Evolutionary conservation across 1,140 invertebrate species (phyloP).

Genomic region (Drosophila subpulchrella): DNA sequence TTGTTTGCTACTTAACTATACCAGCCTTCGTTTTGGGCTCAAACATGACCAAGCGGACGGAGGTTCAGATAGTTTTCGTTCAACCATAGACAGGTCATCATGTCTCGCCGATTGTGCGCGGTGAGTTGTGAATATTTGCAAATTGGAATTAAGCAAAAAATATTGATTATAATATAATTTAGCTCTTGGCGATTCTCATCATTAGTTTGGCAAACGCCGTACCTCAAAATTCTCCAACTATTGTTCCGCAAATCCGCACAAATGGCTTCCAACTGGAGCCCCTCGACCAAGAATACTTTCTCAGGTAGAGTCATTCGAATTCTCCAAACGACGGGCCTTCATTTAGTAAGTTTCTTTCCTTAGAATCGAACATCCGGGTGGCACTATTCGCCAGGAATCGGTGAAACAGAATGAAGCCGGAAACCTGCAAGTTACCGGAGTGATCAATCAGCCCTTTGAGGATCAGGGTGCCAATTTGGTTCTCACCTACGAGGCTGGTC

Average conservation of each 20-base stretch:
- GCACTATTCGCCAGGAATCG: constrained; percentile 29
- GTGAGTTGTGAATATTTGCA: constrained; percentile 14
- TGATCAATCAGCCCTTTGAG: constrained; percentile 21
- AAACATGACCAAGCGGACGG: constrained; percentile 10
- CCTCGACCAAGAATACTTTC: constrained; percentile 28
- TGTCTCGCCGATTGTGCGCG: constrained; percentile 17
- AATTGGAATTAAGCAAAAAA: not conserved
- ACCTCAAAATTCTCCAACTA: constrained; percentile 17
- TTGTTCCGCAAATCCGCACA: constrained; percentile 43
- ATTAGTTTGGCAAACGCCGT: constrained; percentile 4
- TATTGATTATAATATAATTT: not conserved
- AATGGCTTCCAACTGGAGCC: constrained; percentile 53
- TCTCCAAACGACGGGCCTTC: too few species aligned
- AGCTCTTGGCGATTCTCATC: constrained; percentile 30
- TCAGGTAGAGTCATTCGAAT: constrained; percentile 38
- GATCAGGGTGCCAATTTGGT: constrained; percentile 20
- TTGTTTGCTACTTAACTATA: constrained; percentile 46
- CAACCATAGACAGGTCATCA: constrained; percentile 38
- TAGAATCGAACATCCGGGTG: constrained; percentile 32
- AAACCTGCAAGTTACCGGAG: constrained; percentile 26
- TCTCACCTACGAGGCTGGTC: constrained; percentile 41
- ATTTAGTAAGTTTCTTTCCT: not conserved
- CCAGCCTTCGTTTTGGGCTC: constrained; percentile 21
- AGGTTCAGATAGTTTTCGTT: constrained; percentile 28
- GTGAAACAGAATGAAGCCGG: constrained; percentile 41